phyloP scores from a whole-genome alignment of 2,113 vertebrate genomes.

The Dromaius novaehollandiae region DNA sequence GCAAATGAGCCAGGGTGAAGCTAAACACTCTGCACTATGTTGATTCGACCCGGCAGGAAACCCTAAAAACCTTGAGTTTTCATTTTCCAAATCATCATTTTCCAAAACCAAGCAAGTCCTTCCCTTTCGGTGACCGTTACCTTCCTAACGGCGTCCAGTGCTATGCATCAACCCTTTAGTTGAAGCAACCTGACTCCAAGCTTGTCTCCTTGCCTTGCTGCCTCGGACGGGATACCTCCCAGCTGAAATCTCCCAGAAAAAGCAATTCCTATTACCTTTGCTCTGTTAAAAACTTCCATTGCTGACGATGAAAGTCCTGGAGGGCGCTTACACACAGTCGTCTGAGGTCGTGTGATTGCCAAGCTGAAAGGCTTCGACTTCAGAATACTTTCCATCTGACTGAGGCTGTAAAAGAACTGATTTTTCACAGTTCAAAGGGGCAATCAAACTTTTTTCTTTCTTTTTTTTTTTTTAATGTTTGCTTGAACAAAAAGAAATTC shows the following conservation, averaged over 20 bases:
- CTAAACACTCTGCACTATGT: neutral
- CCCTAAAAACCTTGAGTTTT: neutral
- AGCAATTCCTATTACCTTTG: neutral
- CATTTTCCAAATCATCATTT: too few relatives aligned
- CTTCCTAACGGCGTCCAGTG: neutral
- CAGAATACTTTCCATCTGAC: neutral
- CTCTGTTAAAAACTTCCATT: neutral
- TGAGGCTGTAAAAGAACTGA: neutral
- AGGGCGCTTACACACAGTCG: neutral
- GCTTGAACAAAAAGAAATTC: neutral
- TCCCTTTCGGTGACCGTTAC: neutral
- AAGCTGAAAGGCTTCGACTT: neutral
- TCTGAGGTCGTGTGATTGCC: neutral
- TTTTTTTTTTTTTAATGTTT: neutral
- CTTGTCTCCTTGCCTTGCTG: neutral
- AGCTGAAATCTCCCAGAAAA: neutral
- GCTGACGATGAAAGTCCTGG: neutral
- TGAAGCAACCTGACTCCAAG: accelerated
- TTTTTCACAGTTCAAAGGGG: neutral
- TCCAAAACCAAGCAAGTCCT: neutral
- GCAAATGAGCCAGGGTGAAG: neutral
- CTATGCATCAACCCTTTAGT: neutral
- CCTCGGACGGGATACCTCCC: neutral
- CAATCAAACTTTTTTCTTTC: neutral
- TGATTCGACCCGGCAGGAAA: neutral